Conservation (phyloP, 2,113 vertebrate genomes). For the Lates calcarifer region DNA sequence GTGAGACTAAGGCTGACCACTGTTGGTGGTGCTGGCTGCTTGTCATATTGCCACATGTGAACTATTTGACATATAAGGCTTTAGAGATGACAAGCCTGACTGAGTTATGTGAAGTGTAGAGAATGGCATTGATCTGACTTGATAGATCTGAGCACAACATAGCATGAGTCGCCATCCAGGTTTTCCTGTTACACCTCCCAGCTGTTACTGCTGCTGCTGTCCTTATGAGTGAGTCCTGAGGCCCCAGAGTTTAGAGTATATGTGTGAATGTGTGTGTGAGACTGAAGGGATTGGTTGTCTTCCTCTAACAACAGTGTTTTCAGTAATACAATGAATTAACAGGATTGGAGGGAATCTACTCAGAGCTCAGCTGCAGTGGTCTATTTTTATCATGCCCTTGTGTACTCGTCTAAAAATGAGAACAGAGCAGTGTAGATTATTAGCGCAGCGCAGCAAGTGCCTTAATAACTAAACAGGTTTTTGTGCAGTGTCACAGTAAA, state of each 20-base stretch:
- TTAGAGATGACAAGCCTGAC: no score
- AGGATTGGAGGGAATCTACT: conserved; percentile 23
- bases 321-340: conserved; percentile 19
- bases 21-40: no score
- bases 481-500: conserved; percentile 40
- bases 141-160: neutral
- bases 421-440: conserved; percentile 41
- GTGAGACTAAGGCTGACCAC: no score
- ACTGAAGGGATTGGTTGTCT: neutral
- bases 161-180: neutral
- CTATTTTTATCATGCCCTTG: conserved; percentile 57
- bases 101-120: conserved; percentile 17
- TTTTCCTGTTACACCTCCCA: conserved; percentile 20
- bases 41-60: no score
- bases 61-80: no score
- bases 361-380: conserved; percentile 39
- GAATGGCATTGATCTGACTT: conserved; percentile 26
- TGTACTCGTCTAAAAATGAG: conserved; percentile 26
- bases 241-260: neutral
- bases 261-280: neutral
- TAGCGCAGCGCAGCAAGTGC: conserved; percentile 34
- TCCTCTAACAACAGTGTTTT: conserved; percentile 4
- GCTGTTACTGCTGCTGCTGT: conserved; percentile 15
- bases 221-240: neutral
- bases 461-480: conserved; percentile 16